These are phyloP conservation scores for Butastur rufipennis DNA, from an alignment of 2,113 vertebrate species.

Conservation along the genomic window DNA sequence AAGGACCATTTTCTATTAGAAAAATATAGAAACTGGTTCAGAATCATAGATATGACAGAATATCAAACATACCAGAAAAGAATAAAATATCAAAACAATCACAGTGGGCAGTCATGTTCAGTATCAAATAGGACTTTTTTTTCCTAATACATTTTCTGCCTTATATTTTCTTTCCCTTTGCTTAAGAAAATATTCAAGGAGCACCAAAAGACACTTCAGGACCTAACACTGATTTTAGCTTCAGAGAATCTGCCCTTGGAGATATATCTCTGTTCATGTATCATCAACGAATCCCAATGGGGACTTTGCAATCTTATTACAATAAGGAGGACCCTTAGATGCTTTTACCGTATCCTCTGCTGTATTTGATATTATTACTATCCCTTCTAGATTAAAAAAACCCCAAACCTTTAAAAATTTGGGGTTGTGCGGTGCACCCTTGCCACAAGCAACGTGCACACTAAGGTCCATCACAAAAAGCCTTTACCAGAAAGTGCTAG, in stretches of 20 bases:
- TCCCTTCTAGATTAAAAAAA: neutral
- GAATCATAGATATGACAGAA: neutral
- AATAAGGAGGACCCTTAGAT: neutral
- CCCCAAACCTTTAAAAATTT: neutral
- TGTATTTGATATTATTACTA: neutral
- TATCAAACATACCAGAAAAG: neutral
- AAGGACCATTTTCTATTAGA: neutral
- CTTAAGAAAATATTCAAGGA: neutral
- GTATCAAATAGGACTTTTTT: neutral
- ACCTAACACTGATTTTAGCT: neutral
- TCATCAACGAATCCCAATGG: neutral
- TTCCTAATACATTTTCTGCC: neutral
- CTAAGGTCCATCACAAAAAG: neutral
- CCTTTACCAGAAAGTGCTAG: neutral
- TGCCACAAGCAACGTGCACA: neutral
- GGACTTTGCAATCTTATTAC: neutral
- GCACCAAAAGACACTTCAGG: neutral
- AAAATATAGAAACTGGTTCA: neutral
- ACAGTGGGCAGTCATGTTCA: neutral
- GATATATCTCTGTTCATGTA: neutral
- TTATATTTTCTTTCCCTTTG: neutral
- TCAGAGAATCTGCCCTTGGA: neutral
- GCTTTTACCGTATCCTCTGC: neutral
- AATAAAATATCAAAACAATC: neutral
- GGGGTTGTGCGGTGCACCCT: neutral